These are phyloP conservation scores for Capricornis sumatraensis DNA, from an alignment of 2,113 vertebrate species.

Conservation along the genomic window DNA sequence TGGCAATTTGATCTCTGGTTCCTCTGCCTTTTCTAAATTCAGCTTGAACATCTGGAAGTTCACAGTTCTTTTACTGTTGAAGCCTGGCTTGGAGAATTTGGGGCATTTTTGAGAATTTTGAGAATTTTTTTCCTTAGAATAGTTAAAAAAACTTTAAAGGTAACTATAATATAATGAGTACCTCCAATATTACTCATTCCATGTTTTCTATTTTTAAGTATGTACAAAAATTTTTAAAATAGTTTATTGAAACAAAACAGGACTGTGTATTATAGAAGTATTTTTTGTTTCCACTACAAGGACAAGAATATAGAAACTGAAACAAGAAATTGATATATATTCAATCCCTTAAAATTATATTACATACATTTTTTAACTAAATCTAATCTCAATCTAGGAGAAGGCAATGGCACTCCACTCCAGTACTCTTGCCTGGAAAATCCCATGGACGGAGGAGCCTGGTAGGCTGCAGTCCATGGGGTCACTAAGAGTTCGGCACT, in stretches of 20 bases:
- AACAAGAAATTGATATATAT: neutral
- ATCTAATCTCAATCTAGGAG: neutral
- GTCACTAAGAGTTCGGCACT: no score
- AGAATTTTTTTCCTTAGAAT: neutral
- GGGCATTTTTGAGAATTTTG: neutral
- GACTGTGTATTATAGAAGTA: neutral
- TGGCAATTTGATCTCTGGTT: neutral
- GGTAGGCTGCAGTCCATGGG: no score
- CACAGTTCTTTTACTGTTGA: neutral
- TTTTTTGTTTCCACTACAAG: neutral
- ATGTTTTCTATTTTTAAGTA: neutral
- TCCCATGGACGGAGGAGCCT: no score
- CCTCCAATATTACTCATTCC: neutral
- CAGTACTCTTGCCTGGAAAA: no score
- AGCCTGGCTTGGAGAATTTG: neutral
- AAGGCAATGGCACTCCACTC: no score
- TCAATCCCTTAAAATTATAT: neutral
- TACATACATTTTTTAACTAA: neutral
- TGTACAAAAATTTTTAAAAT: no score
- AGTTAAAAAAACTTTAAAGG: neutral
- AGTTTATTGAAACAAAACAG: neutral
- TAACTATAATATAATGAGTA: neutral
- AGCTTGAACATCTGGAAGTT: neutral
- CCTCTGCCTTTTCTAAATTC: neutral
- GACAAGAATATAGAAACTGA: neutral